A percentile compares a stretch with the other conserved stretches of the same genome.
These are phyloP conservation scores for Cebidichthys violaceus DNA, from an alignment of 2,113 vertebrate genomes.

Conservation along the genomic window DNA sequence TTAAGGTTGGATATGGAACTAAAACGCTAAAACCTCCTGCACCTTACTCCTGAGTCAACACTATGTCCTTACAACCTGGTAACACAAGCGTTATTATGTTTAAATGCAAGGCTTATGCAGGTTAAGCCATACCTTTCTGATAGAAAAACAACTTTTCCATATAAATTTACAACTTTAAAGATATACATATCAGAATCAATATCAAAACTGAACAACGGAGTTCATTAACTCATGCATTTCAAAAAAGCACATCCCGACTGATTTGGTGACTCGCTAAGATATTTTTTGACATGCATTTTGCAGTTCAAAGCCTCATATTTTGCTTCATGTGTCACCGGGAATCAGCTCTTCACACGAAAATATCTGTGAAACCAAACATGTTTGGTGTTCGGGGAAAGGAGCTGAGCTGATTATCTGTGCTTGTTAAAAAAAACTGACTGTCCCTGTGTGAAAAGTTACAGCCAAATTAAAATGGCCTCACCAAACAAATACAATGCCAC, in stretches of 20 bases:
- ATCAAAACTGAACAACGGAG: not conserved
- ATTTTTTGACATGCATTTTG: constrained; percentile 32
- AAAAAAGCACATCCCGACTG: not conserved
- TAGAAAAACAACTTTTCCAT: not conserved
- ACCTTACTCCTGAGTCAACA: not conserved
- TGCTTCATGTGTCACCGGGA: constrained; percentile 10
- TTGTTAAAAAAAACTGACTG: constrained; percentile 32
- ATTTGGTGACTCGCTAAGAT: constrained; percentile 11
- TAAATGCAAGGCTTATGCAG: not conserved
- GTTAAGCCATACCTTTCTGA: not conserved
- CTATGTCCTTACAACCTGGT: not conserved
- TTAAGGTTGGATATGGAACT: not conserved
- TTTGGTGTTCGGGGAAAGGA: not conserved
- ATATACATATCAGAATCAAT: not conserved
- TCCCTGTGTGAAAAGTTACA: constrained; percentile 15
- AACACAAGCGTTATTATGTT: not conserved
- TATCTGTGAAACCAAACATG: not conserved
- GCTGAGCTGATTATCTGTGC: constrained; percentile 32
- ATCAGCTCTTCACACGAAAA: not conserved
- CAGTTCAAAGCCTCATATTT: constrained; percentile 30
- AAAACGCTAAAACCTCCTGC: not conserved
- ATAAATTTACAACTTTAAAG: not conserved
- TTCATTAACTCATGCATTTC: constrained; percentile 13
- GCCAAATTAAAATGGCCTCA: constrained; percentile 44
- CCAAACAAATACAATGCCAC: constrained; percentile 11